Base-by-base conservation (phyloP, 2,888 invertebrate genomes). In the Nomada ferruginata region DNA sequence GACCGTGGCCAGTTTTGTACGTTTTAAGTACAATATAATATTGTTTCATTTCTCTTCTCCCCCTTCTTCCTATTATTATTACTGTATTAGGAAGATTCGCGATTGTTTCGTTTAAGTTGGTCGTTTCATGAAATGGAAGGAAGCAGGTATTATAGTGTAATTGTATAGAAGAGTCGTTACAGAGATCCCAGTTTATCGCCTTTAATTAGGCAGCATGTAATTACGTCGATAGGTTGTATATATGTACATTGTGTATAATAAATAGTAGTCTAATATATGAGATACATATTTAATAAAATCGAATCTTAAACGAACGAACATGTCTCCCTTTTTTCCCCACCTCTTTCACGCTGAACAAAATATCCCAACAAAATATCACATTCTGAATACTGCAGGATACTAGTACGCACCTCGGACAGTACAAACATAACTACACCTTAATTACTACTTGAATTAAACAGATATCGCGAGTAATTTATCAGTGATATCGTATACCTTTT, bases 191-290 rank as follows among this genome's bases (percentile, higher is more conserved):
- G 79, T 85, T 81, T 83, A 80, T 86, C 84, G 82, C 87, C 82
- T 85, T 83, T 90, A 81, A 83, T 77, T 72, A 82, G 79, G 71
- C 82, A 83, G 63, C 53, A 61, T 75, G 75, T 76, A 66, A 81
- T 82, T 84, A 76, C 53, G 18, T 76, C 66, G n/a, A 64, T 85
- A 90, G 88, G 90, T 91, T 92, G 90, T 91, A 93, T 91, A 93
- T 93, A 93, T 93, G 93, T 93, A 93, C 89, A 93, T 93, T 93
- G 90, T 93, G 91, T 93, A 93, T 91, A 83, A 93, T 93, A 92
- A 81, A 91, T 91, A 90, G 88, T 90, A 82, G 90, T 90, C 74
- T 90, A 91, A 91, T 93, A 92, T 92, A 92, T 92, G 88, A 91
- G 89, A 90, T 85, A 83, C 89, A 91, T 92, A 91, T 91, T 91